These are phyloP conservation scores for Barypeithes pellucidus DNA, from an alignment of 2,888 invertebrate species.

Conservation along the genomic window DNA sequence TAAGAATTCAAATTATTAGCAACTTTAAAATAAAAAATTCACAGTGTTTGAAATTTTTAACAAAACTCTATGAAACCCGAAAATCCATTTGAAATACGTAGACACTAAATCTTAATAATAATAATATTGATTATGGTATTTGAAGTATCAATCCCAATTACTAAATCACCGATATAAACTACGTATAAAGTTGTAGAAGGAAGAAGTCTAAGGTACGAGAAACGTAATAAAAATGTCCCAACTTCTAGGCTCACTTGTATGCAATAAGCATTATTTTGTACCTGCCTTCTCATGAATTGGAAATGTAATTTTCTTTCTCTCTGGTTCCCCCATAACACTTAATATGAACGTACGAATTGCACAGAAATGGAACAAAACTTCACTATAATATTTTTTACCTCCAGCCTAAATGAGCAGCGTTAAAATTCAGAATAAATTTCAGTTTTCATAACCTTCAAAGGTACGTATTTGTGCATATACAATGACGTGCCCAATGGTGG, in stretches of 20 bases:
- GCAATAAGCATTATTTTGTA: slow-evolving; percentile 34
- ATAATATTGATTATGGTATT: too few relatives aligned
- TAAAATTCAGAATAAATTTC: slow-evolving; percentile 5
- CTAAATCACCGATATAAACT: background rate
- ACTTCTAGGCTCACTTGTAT: slow-evolving; percentile 19
- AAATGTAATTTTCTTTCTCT: slow-evolving; percentile 68
- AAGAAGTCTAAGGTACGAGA: too few relatives aligned
- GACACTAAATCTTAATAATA: too few relatives aligned
- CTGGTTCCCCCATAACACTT: slow-evolving; percentile 64
- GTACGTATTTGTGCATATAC: background rate
- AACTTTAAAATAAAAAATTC: too few relatives aligned
- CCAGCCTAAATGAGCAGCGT: slow-evolving; percentile 2
- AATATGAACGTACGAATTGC: slow-evolving; percentile 36
- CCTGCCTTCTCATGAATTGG: slow-evolving; percentile 68
- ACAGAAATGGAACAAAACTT: slow-evolving; percentile 15
- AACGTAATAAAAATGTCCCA: slow-evolving; percentile 5
- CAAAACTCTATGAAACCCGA: too few relatives aligned
- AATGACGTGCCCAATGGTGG: too few relatives aligned
- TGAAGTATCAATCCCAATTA: too few relatives aligned
- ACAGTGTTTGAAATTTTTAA: too few relatives aligned
- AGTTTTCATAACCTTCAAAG: background rate
- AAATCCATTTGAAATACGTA: too few relatives aligned
- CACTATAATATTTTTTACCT: slow-evolving; percentile 13
- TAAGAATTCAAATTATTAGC: too few relatives aligned
- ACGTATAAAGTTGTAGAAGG: too few relatives aligned